Evolutionary conservation across 2,797 vertebrate species (phyloP), one percentile per base, ranked within the genome.

Genomic region (Pseudochirops cupreus): DNA sequence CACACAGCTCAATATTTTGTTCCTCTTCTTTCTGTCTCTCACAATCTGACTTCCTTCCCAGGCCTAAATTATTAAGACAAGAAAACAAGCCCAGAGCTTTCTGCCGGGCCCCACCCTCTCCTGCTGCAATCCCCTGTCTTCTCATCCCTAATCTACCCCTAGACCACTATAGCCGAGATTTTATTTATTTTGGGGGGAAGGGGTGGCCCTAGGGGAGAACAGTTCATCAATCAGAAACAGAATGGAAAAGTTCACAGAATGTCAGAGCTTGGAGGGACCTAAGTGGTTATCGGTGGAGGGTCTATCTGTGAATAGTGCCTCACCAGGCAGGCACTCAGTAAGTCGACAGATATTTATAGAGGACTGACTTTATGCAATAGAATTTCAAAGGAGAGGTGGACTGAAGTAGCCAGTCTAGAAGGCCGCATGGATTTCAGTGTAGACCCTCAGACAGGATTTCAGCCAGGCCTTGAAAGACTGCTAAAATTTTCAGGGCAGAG

Each of bases 41-140:
- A 87, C 74, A 87, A 46, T 87, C 74, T 87, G 74, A 87, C 74
- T 87, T 87, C 74, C 74, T 87, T 87, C 74, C 74, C 74, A 87
- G 74, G 39, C 39, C 74, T 39, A n/a, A n/a, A n/a, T 46, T 50
- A 50, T 87, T 87, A 87, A 87, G 74, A 87, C 39, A 87, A 46
- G 74, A 87, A 87, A 87, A 87, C 74, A 50, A 87, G 39, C 39
- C 74, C 39, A 50, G 74, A 87, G 74, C 74, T 87, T 87, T 87
- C 74, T 87, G 74, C 74, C 74, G 26, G 11, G 74, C 74, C 39
- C 74, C 74, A 87, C 74, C 74, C 74, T 87, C 74, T 87, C 39
- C 39, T 87, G 21, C 39, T 46, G 39, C 74, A 87, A 50, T 87
- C 74, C 21, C 39, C 74, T 24, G n/a, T 39, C 3, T 87, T 87